Conservation (phyloP, 2,888 invertebrate genomes). For the Diloba caeruleocephala region DNA sequence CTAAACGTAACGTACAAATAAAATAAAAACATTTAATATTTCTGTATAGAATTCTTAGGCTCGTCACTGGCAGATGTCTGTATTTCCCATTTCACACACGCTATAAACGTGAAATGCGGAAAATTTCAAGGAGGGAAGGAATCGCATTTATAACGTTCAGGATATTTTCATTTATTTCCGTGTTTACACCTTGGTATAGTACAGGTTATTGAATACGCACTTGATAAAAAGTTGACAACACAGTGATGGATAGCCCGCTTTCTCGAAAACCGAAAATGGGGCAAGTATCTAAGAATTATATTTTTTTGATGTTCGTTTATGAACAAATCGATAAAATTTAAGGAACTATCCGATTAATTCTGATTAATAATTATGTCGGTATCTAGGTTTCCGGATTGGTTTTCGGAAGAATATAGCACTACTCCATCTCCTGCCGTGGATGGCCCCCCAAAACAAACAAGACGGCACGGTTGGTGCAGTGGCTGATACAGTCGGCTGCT, state of each 20-base stretch:
- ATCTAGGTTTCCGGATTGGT: too few relatives aligned
- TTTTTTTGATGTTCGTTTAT: too few relatives aligned
- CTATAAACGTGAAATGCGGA: slow-evolving; percentile 62
- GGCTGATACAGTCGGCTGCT: too few relatives aligned
- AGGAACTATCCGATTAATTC: too few relatives aligned
- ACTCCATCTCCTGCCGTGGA: too few relatives aligned
- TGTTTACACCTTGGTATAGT: slow-evolving; percentile 20
- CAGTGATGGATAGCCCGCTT: slow-evolving; percentile 1
- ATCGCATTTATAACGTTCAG: slow-evolving; percentile 62
- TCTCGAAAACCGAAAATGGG: background rate
- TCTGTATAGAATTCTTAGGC: slow-evolving; percentile 17
- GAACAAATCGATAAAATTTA: too few relatives aligned
- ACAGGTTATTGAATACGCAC: slow-evolving; percentile 35
- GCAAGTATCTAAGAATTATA: too few relatives aligned
- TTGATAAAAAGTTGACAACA: slow-evolving; percentile 17
- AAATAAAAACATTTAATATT: slow-evolving; percentile 11
- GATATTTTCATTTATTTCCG: slow-evolving; percentile 61
- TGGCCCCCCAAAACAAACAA: too few relatives aligned
- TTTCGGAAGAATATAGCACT: too few relatives aligned
- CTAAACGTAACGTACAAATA: too few relatives aligned
- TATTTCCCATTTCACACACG: slow-evolving; percentile 68
- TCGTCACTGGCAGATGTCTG: slow-evolving; percentile 36
- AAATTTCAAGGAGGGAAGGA: slow-evolving; percentile 75
- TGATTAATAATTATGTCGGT: too few relatives aligned
- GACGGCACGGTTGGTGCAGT: too few relatives aligned